These are phyloP conservation scores for Sylvia atricapilla DNA, from an alignment of 2,113 vertebrate species.

Conservation along the genomic window DNA sequence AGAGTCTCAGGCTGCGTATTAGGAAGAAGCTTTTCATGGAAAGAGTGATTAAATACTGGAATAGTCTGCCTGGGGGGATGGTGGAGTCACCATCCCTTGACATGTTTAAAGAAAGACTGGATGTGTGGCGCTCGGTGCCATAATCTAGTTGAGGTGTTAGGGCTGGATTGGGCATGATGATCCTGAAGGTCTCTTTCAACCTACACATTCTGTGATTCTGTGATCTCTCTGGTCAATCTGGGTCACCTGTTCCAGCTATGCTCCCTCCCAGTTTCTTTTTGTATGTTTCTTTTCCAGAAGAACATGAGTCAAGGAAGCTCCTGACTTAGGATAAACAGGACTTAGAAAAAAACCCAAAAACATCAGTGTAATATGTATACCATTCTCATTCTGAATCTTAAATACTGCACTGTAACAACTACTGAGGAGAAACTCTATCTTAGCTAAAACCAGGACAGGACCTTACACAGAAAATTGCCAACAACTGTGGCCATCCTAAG, in stretches of 20 bases:
- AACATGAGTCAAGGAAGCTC: background rate
- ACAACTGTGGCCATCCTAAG: background rate
- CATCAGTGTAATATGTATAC: too few relatives aligned
- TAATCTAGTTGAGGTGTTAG: too few relatives aligned
- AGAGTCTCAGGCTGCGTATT: too few relatives aligned
- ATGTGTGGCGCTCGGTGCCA: too few relatives aligned
- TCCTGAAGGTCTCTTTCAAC: too few relatives aligned
- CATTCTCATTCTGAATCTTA: background rate
- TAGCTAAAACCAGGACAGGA: background rate
- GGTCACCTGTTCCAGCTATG: background rate
- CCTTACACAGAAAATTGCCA: background rate
- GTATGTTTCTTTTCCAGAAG: background rate
- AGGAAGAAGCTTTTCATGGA: too few relatives aligned
- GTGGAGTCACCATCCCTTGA: too few relatives aligned
- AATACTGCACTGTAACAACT: background rate
- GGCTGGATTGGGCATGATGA: too few relatives aligned
- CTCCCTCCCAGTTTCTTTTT: background rate
- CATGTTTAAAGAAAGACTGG: too few relatives aligned
- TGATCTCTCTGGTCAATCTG: background rate
- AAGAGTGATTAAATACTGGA: too few relatives aligned
- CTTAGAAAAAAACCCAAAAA: accelerated
- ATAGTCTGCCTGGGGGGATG: too few relatives aligned
- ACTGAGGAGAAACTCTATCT: background rate
- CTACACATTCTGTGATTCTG: too few relatives aligned
- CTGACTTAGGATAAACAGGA: background rate